Evolutionary conservation across 2,888 invertebrate genomes (phyloP), one percentile per base, ranked within the genome.

Genomic region (Eilema depressum): DNA sequence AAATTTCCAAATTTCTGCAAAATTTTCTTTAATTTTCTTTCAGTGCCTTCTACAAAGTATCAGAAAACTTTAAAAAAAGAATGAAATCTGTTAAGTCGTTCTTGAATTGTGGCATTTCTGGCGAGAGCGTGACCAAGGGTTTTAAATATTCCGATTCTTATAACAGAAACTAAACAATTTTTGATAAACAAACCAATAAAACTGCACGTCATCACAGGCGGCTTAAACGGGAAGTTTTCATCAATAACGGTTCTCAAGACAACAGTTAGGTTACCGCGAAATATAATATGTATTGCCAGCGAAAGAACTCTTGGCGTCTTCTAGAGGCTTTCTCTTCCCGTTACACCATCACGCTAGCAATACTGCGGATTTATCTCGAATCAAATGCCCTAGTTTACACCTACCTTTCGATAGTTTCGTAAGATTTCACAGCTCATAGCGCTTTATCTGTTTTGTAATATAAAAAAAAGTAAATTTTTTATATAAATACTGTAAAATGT

Each of bases 301-400:
- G 59, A 74, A 79, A 81, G 72, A 80, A 74, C 75, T 75, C 66
- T 76, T 76, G 69, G 64, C 70, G 68, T 74, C 72, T 70, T 57
- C 66, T 61, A 53, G 70, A 69, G 75, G 78, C 79, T 83, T 82
- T 82, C 83, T 82, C 83, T 81, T 83, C 83, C 82, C 82, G 82
- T 82, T 82, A 82, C 76, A 64, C 73, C 75, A 71, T 73, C 79
- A 66, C 68, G 70, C 67, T 71, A 65, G 63, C 64, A 68, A 76
- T 66, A 63, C 63, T 66, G 71, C 74, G 59, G 75, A 74, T 74
- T 81, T 75, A 81, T 81, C 79, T 77, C 70, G n/a, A 70, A 76
- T 77, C 76, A 79, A 71, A 71, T 61, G 68, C 66, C 73, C 66
- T 66, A 76, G 69, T 78, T 75, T 37, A 47, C 4, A 20, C 53